These are phyloP conservation scores for Tachina grossa DNA, from an alignment of 2,888 invertebrate genomes.

Conservation along the genomic window DNA sequence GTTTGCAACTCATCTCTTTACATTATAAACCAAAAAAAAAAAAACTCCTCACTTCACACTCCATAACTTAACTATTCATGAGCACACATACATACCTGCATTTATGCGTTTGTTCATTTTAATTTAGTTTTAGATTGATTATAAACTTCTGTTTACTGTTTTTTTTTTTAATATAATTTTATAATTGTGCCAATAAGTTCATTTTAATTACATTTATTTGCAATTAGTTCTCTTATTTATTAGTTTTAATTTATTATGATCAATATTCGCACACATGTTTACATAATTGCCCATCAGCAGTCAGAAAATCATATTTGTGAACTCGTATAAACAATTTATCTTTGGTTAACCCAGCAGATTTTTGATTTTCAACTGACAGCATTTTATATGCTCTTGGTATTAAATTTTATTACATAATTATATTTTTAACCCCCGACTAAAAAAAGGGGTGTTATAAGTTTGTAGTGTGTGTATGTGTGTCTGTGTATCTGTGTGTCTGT, in stretches of 20 bases:
- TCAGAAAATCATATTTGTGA: too few relatives aligned
- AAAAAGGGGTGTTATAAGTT: too few relatives aligned
- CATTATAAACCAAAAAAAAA: neutral
- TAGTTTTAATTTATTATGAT: constrained; percentile 24
- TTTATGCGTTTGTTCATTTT: constrained; percentile 7
- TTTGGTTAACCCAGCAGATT: constrained; percentile 13
- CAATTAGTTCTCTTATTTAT: constrained; percentile 57
- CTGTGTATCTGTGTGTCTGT: too few relatives aligned
- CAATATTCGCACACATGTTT: constrained; percentile 14
- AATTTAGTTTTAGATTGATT: constrained; percentile 42
- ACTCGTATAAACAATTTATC: neutral
- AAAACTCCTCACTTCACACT: constrained; percentile 3
- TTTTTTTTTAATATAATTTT: constrained; percentile 26
- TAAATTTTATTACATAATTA: too few relatives aligned
- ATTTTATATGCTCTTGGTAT: neutral
- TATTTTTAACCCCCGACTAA: too few relatives aligned
- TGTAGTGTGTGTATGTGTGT: too few relatives aligned
- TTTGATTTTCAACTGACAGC: neutral
- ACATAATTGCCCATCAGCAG: constrained; percentile 18
- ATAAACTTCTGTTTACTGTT: constrained; percentile 18
- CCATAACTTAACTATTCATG: neutral
- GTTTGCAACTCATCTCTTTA: constrained; percentile 46
- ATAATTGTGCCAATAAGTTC: constrained; percentile 59
- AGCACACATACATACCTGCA: neutral
- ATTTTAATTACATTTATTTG: constrained; percentile 48